Evolutionary conservation across 2,113 vertebrate species (phyloP), one percentile per base, ranked within the genome.

Genomic region (Psilopsiagon aymara): DNA sequence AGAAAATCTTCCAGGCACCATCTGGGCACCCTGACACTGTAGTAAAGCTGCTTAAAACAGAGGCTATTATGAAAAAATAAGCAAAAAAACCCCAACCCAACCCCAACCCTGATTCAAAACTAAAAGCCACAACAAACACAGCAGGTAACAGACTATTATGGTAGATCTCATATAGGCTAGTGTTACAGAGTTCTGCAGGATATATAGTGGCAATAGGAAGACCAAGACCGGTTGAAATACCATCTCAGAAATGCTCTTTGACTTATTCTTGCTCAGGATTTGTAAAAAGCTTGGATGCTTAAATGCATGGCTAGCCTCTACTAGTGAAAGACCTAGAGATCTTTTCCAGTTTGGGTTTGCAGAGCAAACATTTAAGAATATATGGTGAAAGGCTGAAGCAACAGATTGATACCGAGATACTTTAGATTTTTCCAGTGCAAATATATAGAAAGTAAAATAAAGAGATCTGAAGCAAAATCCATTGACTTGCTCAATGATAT

Each of bases 11-110:
- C 62, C n/a, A 47, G 47, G 43, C 23, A 57, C 10, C 46, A 85
- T 62, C 13, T 63, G 47, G 84, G 51, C 52, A 89, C 67, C 47
- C 43, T 80, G 51, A 44, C 1, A 11, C 25, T 85, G 57, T 14
- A 37, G 39, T 33, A 89, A 95, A 95, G 39, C 74, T 87, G 49
- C 89, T 94, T 96, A 92, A 94, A 87, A 25, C 19, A 59, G 43
- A 91, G 91, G 10, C 28, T 82, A 66, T 91, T 33, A 62, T 18
- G n/a, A 88, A 86, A 88, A 70, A 60, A 73, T 73, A 41, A 39
- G 64, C 3, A 17, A 69, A 82, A 83, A 64, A 41, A 14, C 1
- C 0, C 17, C 18, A 55, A 29, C 9, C 33, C 33, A 63, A 25
- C 8, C 13, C 0, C 13, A 23, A 2, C 4, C 13, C 13, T 37